Evolutionary conservation across 2,797 vertebrate genomes (phyloP).

Genomic region (Semaprochilodus insignis): DNA sequence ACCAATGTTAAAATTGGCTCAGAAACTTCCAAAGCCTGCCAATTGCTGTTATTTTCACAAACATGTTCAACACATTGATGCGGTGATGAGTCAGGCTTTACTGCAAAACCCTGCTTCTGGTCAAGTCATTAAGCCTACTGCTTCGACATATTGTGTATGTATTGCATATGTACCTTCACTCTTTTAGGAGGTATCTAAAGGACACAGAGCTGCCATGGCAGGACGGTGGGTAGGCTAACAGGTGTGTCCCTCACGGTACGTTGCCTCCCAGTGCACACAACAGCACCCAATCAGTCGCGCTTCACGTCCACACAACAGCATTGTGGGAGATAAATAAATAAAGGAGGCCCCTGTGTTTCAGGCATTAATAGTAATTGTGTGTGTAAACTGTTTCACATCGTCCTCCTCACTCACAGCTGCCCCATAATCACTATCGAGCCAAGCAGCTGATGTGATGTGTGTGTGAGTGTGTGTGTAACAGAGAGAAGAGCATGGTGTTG

Average conservation of each 20-base stretch:
- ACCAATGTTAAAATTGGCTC: conserved; percentile 19
- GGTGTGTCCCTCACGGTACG: conserved; percentile 82
- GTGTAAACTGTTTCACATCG: conserved; percentile 82
- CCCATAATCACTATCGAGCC: conserved; percentile 72
- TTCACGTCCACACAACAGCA: conserved; percentile 74
- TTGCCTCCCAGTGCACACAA: conserved; percentile 67
- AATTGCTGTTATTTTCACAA: background rate
- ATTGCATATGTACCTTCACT: background rate
- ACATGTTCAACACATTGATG: background rate
- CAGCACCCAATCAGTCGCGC: conserved; percentile 78
- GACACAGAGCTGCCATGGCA: conserved; percentile 43
- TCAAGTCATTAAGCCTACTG: background rate
- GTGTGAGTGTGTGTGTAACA: conserved; percentile 43
- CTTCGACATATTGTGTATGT: background rate
- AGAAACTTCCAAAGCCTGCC: background rate
- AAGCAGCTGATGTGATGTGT: conserved; percentile 71
- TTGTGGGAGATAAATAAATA: conserved; percentile 70
- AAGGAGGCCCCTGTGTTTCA: conserved; percentile 75
- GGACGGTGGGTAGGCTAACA: conserved; percentile 68
- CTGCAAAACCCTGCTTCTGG: background rate
- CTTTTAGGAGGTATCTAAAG: conserved; percentile 12
- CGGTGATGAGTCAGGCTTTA: background rate
- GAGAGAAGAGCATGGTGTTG: conserved; percentile 13
- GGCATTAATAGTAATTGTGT: conserved; percentile 85
- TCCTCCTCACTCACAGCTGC: conserved; percentile 78